Percentiles rank a stretch among this genome's conserved stretches.
Evolutionary conservation across 2,888 invertebrate genomes (phyloP).

Genomic region (Drosophila pegasa): DNA sequence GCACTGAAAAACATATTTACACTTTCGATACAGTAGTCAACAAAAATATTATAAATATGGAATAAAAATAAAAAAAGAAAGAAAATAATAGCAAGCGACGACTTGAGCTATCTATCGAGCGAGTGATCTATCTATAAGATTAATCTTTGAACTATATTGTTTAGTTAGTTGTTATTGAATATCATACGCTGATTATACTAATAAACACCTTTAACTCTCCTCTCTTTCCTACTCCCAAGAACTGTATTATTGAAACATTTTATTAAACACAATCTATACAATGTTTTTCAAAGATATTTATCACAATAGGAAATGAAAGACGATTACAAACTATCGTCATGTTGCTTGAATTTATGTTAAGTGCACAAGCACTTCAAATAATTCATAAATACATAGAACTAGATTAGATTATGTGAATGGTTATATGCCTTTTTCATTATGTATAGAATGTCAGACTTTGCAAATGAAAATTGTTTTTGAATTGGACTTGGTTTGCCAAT

Average conservation of each 20-base stretch:
- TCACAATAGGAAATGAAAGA: not conserved
- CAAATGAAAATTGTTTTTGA: not conserved
- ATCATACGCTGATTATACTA: no score
- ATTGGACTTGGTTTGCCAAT: not conserved
- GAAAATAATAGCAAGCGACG: no score
- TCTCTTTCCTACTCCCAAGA: no score
- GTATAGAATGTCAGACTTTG: no score
- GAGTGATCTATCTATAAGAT: no score
- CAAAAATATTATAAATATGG: not conserved
- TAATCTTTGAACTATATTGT: no score
- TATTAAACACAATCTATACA: not conserved
- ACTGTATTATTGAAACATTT: not conserved
- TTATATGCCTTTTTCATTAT: not conserved
- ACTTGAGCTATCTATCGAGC: no score
- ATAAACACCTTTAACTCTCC: not conserved
- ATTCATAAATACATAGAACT: not conserved
- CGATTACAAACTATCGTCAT: not conserved
- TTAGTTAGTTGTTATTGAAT: no score
- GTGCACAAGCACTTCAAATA: not conserved
- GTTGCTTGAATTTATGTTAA: not conserved
- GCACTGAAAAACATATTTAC: not conserved
- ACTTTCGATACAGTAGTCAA: constrained; percentile 18
- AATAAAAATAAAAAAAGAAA: no score
- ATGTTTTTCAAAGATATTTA: not conserved
- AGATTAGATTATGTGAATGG: constrained; percentile 1